Percentiles rank a stretch among this genome's conserved stretches.
Evolutionary conservation across 2,113 vertebrate genomes (phyloP).

Genomic region (Symphodus melops): DNA sequence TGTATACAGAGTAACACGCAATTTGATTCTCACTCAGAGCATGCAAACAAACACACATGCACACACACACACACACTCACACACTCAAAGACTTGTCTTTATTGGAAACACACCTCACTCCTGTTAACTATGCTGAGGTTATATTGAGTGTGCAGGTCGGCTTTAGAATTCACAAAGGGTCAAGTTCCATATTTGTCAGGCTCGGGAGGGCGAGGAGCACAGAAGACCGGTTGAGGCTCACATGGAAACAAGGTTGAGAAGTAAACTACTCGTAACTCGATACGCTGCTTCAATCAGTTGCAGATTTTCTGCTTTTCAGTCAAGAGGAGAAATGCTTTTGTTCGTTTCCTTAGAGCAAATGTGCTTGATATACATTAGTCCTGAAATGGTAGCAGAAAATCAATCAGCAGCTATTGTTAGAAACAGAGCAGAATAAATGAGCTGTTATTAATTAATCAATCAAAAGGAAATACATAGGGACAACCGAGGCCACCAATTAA

Average conservation of each 20-base stretch:
- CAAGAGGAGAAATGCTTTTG: background rate
- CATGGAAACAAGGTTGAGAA: slow-evolving; percentile 57
- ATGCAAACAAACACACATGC: background rate
- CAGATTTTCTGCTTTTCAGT: slow-evolving; percentile 61
- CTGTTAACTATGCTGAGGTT: slow-evolving; percentile 52
- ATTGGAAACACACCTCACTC: slow-evolving; percentile 68
- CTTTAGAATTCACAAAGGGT: slow-evolving; percentile 66
- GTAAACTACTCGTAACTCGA: slow-evolving; percentile 71
- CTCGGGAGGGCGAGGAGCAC: slow-evolving; percentile 46
- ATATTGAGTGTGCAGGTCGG: slow-evolving; percentile 56
- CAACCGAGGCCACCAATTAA: background rate
- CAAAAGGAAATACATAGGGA: background rate
- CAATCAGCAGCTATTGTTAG: background rate
- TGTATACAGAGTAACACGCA: slow-evolving; percentile 39
- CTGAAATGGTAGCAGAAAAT: background rate
- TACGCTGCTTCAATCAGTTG: slow-evolving; percentile 68
- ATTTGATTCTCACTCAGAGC: slow-evolving; percentile 44
- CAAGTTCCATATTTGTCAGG: slow-evolving; percentile 70
- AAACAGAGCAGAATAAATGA: background rate
- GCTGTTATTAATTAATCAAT: background rate
- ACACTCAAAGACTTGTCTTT: slow-evolving; percentile 41
- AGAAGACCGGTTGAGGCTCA: slow-evolving; percentile 38
- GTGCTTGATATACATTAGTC: background rate
- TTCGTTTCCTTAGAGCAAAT: background rate
- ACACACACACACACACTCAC: slow-evolving; percentile 5